Evolutionary conservation across 2,888 invertebrate genomes (phyloP).

Genomic region (Eledone cirrhosa): DNA sequence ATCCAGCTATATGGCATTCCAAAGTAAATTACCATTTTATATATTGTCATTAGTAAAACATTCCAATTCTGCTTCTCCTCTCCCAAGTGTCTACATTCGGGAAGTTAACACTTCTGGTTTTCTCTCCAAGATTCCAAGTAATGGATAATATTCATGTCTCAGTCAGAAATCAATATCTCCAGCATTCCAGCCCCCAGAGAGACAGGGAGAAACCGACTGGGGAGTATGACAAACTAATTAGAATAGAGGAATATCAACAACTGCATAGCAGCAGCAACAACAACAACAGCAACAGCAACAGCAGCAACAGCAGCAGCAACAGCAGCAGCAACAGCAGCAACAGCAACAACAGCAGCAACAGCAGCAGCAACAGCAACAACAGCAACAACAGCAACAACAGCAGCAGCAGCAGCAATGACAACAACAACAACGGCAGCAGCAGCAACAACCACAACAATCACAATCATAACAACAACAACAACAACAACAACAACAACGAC

Average conservation of each 20-base stretch:
- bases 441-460: not conserved
- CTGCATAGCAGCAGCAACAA: too few relatives aligned
- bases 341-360: conserved; percentile 73
- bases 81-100: too few relatives aligned
- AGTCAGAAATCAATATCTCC: not conserved
- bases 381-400: not conserved
- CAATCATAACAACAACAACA: too few relatives aligned
- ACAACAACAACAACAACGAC: not conserved
- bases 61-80: too few relatives aligned
- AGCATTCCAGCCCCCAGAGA: not conserved
- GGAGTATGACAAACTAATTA: not conserved
- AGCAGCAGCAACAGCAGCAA: conserved; percentile 73
- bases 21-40: too few relatives aligned
- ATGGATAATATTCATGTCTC: too few relatives aligned
- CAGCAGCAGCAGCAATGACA: not conserved
- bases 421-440: not conserved
- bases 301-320: conserved; percentile 13
- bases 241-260: not conserved
- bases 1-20: too few relatives aligned
- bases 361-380: not conserved
- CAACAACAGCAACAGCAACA: conserved; percentile 13
- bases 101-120: too few relatives aligned
- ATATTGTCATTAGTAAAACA: too few relatives aligned
- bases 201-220: not conserved
- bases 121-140: too few relatives aligned